Evolutionary conservation across 2,888 invertebrate genomes (phyloP), one percentile per base, ranked within the genome.

Genomic region (Dicycla oo): DNA sequence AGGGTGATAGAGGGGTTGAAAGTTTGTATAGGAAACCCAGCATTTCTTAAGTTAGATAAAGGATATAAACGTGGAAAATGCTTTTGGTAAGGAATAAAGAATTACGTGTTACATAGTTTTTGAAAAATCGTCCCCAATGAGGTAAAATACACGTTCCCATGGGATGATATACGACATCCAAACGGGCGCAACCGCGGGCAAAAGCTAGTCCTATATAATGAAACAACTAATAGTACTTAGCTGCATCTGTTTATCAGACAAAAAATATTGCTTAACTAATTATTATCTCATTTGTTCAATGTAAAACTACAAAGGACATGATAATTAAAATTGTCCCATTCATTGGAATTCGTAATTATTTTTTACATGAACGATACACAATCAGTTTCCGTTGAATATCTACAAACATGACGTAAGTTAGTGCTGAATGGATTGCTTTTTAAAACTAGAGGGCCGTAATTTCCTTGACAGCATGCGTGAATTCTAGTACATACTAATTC

Each of bases 381-480:
- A 79, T 75, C 79, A 54, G 43, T 72, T 68, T 72, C 71, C 62
- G 75, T 66, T 75, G 45, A 56, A 38, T 53, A 43, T 74, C 26
- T 23, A 10, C 49, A 38, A 34, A 54, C 49, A 45, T 61, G 11
- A 6, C 7, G 4, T 3, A 7, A 18, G 18, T 47, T 40, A 53
- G 1, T n/a, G 40, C 3, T 23, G 34, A 18, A 4, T 58, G 38
- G 2, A 38, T 38, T n/a, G 15, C 1, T 38, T 38, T 61, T 47
- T 47, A 3, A 10, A 62, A 15, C n/a, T 47, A 62, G 20, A 62
- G 20, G 8, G 1, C 43, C 26, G 8, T n/a, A 3, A 2, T 30
- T 0, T 26, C 8, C 15, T 4, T 20, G 5, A 45, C 1, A 45
- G 13, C 13, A 10, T 15, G 5, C 13, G 5, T 20, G 4, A 49